phyloP scores from a whole-genome alignment of 2,888 invertebrate species.

The Oxycera nigricornis region DNA sequence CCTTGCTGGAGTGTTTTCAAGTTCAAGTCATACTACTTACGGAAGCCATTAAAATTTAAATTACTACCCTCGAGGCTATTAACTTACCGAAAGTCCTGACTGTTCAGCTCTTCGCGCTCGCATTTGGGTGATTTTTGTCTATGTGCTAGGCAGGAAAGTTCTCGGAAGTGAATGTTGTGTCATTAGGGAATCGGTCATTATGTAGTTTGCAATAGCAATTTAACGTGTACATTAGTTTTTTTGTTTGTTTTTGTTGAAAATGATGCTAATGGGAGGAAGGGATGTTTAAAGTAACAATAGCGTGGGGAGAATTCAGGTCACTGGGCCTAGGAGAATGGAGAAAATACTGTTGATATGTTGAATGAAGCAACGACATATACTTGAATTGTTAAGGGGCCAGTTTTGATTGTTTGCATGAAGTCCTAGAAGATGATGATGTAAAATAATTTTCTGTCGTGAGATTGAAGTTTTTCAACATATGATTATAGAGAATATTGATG shows the following conservation, averaged over 20 bases:
- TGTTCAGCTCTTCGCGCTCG: conserved; percentile 3
- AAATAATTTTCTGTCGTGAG: too few relatives aligned
- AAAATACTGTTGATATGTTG: too few relatives aligned
- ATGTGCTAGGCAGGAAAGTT: neutral
- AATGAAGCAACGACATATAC: too few relatives aligned
- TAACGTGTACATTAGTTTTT: neutral
- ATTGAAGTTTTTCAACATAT: too few relatives aligned
- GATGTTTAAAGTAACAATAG: too few relatives aligned
- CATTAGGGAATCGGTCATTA: conserved; percentile 9
- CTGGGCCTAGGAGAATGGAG: too few relatives aligned
- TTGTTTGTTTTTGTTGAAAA: neutral
- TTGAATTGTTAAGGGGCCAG: too few relatives aligned
- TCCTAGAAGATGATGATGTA: too few relatives aligned
- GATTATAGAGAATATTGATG: too few relatives aligned
- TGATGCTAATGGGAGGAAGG: neutral
- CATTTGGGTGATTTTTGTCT: neutral
- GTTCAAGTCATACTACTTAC: conserved; percentile 28
- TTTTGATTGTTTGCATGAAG: too few relatives aligned
- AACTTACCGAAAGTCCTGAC: conserved; percentile 11
- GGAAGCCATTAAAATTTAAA: conserved; percentile 39
- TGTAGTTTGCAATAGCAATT: conserved; percentile 20
- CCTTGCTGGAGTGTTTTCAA: conserved; percentile 27
- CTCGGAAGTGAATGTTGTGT: neutral
- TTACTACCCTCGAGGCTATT: conserved; percentile 35
- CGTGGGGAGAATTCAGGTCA: too few relatives aligned